Conservation (phyloP, 2,113 vertebrate genomes). For the Protobothrops flavoviridis region DNA sequence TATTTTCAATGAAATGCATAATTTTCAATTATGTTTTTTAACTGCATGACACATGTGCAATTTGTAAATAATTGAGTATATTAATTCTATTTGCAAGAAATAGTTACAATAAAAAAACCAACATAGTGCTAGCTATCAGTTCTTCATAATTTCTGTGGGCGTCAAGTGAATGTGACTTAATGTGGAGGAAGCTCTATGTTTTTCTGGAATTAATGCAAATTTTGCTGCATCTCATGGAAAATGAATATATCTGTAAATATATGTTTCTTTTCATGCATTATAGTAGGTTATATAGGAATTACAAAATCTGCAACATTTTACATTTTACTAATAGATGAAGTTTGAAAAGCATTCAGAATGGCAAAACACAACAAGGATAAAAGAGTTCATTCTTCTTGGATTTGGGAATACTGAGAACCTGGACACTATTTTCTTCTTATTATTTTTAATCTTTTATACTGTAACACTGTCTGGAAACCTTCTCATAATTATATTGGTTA, state of each 20-base stretch:
- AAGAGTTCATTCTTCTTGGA: conserved; percentile 40
- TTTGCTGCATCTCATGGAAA: not conserved
- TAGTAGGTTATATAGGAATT: not conserved
- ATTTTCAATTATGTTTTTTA: too few species aligned
- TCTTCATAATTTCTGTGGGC: too few species aligned
- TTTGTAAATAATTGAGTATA: too few species aligned
- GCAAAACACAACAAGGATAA: conserved; percentile 38
- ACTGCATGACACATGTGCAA: too few species aligned
- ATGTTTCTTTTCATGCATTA: not conserved
- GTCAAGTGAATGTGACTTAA: too few species aligned
- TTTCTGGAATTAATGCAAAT: not conserved
- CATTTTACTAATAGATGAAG: not conserved
- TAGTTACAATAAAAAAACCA: too few species aligned
- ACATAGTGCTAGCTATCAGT: too few species aligned
- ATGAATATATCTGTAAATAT: not conserved
- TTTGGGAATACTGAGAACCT: conserved; percentile 41
- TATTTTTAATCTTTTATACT: conserved; percentile 43
- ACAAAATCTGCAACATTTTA: not conserved
- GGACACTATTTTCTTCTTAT: conserved; percentile 45
- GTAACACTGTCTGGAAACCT: conserved; percentile 48
- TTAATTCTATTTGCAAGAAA: too few species aligned
- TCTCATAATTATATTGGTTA: conserved; percentile 46
- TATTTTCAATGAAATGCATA: too few species aligned
- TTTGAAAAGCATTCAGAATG: not conserved
- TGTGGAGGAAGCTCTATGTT: too few species aligned